Evolutionary conservation across 2,888 invertebrate genomes (phyloP).

Genomic region (Pecten maximus): DNA sequence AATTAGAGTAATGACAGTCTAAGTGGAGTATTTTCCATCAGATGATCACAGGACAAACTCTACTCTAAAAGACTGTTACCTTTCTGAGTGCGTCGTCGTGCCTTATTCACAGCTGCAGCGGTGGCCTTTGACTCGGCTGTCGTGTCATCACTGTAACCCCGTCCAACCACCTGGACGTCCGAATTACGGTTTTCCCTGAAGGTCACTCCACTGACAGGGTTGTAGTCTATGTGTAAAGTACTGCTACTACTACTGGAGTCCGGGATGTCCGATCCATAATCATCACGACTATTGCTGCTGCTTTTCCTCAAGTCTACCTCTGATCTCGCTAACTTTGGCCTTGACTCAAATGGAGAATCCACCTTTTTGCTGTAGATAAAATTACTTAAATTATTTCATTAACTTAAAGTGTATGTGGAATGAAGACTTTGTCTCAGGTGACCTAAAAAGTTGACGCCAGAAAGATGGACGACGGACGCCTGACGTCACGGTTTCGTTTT

Average conservation of each 20-base stretch:
- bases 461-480: too few species aligned
- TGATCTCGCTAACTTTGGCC: constrained; percentile 71
- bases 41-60: neutral
- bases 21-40: neutral
- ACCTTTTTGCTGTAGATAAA: constrained; percentile 66
- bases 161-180: constrained; percentile 80
- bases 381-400: neutral
- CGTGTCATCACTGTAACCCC: constrained; percentile 77
- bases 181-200: constrained; percentile 79
- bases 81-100: neutral
- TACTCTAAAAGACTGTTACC: neutral
- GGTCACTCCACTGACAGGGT: constrained; percentile 78
- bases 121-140: constrained; percentile 37
- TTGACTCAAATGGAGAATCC: constrained; percentile 75
- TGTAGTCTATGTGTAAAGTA: constrained; percentile 72
- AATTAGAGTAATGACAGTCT: neutral
- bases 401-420: too few species aligned
- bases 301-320: constrained; percentile 63
- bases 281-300: constrained; percentile 51
- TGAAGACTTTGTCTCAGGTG: too few species aligned
- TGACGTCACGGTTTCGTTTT: too few species aligned
- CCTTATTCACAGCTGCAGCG: constrained; percentile 40
- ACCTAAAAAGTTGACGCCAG: too few species aligned
- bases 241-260: constrained; percentile 52
- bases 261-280: constrained; percentile 41